Conservation (phyloP, 1,140 invertebrate genomes). For the Musca vetustissima region DNA sequence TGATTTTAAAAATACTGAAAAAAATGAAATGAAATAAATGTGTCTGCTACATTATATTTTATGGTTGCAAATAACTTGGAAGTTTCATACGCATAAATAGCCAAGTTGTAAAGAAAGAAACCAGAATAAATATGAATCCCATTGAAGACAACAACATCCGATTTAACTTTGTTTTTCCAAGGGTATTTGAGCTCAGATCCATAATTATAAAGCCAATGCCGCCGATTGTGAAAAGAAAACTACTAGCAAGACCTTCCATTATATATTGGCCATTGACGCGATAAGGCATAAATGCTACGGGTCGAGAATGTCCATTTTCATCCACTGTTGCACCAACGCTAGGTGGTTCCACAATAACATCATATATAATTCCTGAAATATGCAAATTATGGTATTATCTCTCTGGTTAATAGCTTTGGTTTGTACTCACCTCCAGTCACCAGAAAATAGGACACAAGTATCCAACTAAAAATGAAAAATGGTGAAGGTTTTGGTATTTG, state of each 20-base stretch:
- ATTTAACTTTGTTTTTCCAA: conserved; percentile 89
- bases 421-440: conserved; percentile 98
- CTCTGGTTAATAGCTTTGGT: too few species aligned
- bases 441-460: conserved; percentile 94
- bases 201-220: conserved; percentile 96
- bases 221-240: conserved; percentile 94
- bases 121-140: conserved; percentile 89
- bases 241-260: conserved; percentile 96
- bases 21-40: too few species aligned
- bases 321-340: conserved; percentile 97
- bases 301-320: conserved; percentile 92
- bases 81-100: conserved; percentile 99
- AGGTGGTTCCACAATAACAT: conserved; percentile 97
- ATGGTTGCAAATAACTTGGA: conserved; percentile 72
- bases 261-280: conserved; percentile 98
- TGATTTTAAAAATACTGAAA: neutral
- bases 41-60: too few species aligned
- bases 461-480: conserved; percentile 89
- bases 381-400: too few species aligned
- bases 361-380: conserved; percentile 92
- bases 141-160: conserved; percentile 88
- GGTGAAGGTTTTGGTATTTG: conserved; percentile 86
- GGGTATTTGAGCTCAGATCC: conserved; percentile 85
- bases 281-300: conserved; percentile 98
- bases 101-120: conserved; percentile 96